These are phyloP conservation scores for Adelosebastes latens DNA, from an alignment of 2,797 vertebrate species.

Conservation along the genomic window DNA sequence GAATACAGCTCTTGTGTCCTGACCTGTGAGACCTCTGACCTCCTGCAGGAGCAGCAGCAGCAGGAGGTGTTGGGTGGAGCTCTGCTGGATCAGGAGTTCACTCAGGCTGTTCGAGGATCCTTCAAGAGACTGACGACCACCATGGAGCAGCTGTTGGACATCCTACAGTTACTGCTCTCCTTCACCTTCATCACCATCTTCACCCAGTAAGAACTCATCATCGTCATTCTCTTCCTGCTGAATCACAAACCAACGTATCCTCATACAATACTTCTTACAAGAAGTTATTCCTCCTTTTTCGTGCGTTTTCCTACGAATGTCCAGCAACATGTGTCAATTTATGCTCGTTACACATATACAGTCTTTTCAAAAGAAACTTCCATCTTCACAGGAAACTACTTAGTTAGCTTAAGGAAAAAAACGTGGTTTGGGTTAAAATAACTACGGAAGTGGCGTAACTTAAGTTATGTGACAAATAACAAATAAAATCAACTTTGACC, in stretches of 20 bases:
- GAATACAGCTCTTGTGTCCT: no score
- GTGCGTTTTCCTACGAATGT: no score
- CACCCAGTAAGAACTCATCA: slow-evolving; percentile 51
- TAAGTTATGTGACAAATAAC: no score
- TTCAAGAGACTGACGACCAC: slow-evolving; percentile 56
- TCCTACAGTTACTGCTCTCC: slow-evolving; percentile 83
- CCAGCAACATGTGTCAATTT: no score
- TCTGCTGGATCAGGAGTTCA: slow-evolving; percentile 67
- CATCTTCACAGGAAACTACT: no score
- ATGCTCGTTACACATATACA: no score
- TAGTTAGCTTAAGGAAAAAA: no score
- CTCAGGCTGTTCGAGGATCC: slow-evolving; percentile 66
- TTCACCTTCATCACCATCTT: slow-evolving; percentile 87
- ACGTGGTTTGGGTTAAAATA: no score
- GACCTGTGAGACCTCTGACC: not conserved
- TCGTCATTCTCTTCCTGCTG: not conserved
- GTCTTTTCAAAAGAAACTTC: no score
- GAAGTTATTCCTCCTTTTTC: no score
- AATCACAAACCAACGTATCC: not conserved
- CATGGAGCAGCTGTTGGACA: slow-evolving; percentile 51
- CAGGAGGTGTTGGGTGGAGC: slow-evolving; percentile 63
- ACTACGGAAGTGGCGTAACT: no score
- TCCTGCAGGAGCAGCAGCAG: slow-evolving; percentile 53
- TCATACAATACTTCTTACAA: not conserved
- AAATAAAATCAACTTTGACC: no score